phyloP scores from a whole-genome alignment of 2,113 vertebrate species.

The Nanger granti region DNA sequence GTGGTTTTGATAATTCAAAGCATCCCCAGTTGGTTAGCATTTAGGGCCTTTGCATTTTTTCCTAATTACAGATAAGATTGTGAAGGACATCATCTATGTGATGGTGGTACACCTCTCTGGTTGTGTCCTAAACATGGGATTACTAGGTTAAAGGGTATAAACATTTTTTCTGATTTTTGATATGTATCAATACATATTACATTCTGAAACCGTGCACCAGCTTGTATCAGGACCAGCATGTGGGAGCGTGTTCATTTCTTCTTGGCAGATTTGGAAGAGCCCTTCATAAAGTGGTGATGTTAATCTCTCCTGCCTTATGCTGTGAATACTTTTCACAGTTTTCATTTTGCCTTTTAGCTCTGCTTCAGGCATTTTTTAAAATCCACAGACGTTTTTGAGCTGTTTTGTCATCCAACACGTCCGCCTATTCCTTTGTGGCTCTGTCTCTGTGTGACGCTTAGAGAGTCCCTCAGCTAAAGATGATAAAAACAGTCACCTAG shows the following conservation, averaged over 20 bases:
- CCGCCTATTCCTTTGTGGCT: background rate
- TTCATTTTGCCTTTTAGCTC: background rate
- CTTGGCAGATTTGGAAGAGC: background rate
- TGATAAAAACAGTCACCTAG: background rate
- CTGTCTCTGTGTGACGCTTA: background rate
- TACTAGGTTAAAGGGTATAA: background rate
- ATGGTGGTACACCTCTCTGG: background rate
- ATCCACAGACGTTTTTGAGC: background rate
- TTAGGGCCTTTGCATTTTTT: background rate
- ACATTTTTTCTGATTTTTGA: background rate
- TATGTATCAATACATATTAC: background rate
- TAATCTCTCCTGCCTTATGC: background rate
- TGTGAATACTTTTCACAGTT: background rate
- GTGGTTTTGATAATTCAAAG: background rate
- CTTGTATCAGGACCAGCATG: background rate
- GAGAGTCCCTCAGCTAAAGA: background rate
- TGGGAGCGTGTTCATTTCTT: fast-evolving
- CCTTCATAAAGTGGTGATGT: background rate
- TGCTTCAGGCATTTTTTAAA: background rate
- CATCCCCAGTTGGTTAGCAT: background rate
- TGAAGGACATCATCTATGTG: background rate
- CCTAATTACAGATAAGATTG: background rate
- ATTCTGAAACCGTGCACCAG: background rate
- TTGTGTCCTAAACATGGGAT: background rate
- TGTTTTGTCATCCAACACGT: background rate